phyloP scores from a whole-genome alignment of 2,797 vertebrate genomes.

The Alfaro cultratus region DNA sequence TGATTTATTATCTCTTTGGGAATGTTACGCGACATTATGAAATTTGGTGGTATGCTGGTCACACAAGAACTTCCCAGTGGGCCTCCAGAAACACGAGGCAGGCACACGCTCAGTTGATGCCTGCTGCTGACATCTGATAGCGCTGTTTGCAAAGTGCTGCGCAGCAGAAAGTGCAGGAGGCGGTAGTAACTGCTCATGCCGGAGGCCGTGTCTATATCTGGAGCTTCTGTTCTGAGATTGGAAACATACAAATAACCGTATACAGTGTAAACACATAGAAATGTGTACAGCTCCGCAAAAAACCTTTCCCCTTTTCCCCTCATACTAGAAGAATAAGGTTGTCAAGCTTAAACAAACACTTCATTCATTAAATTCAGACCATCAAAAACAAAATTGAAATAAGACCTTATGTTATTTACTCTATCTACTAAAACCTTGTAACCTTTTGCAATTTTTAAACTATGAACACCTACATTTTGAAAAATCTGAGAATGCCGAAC shows the following conservation, averaged over 20 bases:
- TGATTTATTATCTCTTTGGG: conserved; percentile 15
- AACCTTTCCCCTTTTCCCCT: background rate
- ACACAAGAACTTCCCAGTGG: conserved; percentile 17
- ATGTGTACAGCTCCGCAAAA: conserved; percentile 2
- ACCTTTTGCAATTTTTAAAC: background rate
- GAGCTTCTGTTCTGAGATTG: conserved; percentile 41
- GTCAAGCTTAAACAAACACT: background rate
- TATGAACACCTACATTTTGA: background rate
- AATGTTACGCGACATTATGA: conserved; percentile 27
- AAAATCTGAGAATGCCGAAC: background rate
- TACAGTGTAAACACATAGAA: conserved; percentile 20
- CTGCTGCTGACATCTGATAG: conserved; percentile 64
- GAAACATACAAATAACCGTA: conserved; percentile 61
- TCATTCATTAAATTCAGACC: background rate
- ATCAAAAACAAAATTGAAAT: background rate
- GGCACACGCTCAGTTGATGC: conserved; percentile 23
- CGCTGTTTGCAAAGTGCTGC: conserved; percentile 51
- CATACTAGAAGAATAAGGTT: background rate
- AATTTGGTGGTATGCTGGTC: conserved; percentile 21
- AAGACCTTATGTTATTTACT: background rate
- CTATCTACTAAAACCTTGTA: background rate
- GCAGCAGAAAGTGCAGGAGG: conserved; percentile 62
- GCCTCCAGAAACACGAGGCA: conserved; percentile 38
- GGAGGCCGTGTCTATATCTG: conserved; percentile 68
- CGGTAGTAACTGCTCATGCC: conserved; percentile 46